Evolutionary conservation across 2,797 vertebrate genomes (phyloP), one percentile per base, ranked within the genome.

Genomic region (Florisuga fusca): DNA sequence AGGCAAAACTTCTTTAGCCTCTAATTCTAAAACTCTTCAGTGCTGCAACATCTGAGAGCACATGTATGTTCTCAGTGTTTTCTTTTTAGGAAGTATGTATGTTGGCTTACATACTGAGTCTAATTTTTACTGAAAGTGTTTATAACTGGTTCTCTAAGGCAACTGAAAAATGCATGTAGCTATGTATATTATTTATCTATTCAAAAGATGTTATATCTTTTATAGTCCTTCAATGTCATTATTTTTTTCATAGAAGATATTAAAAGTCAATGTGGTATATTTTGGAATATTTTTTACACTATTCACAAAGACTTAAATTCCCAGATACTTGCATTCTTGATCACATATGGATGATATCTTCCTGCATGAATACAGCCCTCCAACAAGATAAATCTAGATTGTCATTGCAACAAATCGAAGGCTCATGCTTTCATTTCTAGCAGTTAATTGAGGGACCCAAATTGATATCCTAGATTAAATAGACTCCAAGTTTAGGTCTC

Each of bases 401-500:
- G 53, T 57, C 64, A 46, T 87, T 90, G 29, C 58, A 87, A 67
- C 21, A 88, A 95, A 94, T 85, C 62, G 69, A 89, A 90, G 73
- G 43, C 72, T 82, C 50, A 55, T 58, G 34, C 76, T 94, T 96
- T 91, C 66, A 58, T 94, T 90, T 90, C 82, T 91, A 64, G 82
- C 76, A 85, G 87, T 76, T 96, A 96, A 94, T 95, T 94, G 91
- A 96, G 69, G 73, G 51, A 45, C 46, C 33, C 20, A 68, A 50
- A 29, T 73, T 80, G 84, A 94, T 94, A 94, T 72, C 46, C 84
- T 77, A 57, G 82, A 96, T 94, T 89, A 95, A 94, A 93, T 61
- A 87, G 68, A 83, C 29, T 92, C 41, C 72, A 77, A 57, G 79
- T 80, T 94, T 77, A 92, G 26, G 89, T 94, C 73, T 95, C 7